A percentile compares a stretch with the other conserved stretches of the same genome.
These are phyloP conservation scores for Chironomus riparius DNA, from an alignment of 2,888 invertebrate species.

Conservation along the genomic window DNA sequence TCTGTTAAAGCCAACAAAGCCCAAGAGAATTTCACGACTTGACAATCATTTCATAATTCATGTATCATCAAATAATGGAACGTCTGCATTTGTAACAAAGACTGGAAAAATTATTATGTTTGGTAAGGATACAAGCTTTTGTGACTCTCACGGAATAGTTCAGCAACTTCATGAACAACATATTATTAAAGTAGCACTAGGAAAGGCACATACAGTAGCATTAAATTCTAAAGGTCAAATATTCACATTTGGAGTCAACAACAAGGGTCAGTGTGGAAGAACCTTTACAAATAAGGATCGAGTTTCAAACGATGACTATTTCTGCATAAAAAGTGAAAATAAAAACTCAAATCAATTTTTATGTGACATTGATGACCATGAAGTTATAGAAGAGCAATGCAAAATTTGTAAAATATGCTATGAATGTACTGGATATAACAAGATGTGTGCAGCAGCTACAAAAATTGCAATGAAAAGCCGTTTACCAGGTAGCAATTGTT, in stretches of 20 bases:
- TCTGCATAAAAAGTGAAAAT: constrained; percentile 12
- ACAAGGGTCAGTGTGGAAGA: constrained; percentile 94
- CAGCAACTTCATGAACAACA: constrained; percentile 64
- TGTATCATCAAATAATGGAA: constrained; percentile 90
- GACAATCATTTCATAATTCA: constrained; percentile 74
- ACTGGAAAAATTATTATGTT: constrained; percentile 88
- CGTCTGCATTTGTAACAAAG: constrained; percentile 83
- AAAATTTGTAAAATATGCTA: constrained; percentile 82
- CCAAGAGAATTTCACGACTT: constrained; percentile 83
- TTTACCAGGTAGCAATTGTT: constrained; percentile 84
- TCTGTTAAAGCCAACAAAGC: constrained; percentile 83
- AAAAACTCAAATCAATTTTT: constrained; percentile 29
- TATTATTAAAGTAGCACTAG: constrained; percentile 69
- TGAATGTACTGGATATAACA: constrained; percentile 89
- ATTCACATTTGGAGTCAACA: constrained; percentile 94
- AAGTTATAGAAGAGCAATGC: constrained; percentile 43
- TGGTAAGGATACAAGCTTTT: constrained; percentile 85
- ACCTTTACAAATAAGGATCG: constrained; percentile 53
- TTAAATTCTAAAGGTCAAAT: constrained; percentile 81
- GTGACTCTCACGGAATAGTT: constrained; percentile 65
- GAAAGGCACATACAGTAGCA: constrained; percentile 92
- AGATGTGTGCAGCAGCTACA: constrained; percentile 56
- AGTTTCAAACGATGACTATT: constrained; percentile 47
- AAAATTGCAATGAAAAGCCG: constrained; percentile 68
- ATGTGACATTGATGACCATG: constrained; percentile 48